phyloP scores from a whole-genome alignment of 2,797 vertebrate species.

The Nasua narica region DNA sequence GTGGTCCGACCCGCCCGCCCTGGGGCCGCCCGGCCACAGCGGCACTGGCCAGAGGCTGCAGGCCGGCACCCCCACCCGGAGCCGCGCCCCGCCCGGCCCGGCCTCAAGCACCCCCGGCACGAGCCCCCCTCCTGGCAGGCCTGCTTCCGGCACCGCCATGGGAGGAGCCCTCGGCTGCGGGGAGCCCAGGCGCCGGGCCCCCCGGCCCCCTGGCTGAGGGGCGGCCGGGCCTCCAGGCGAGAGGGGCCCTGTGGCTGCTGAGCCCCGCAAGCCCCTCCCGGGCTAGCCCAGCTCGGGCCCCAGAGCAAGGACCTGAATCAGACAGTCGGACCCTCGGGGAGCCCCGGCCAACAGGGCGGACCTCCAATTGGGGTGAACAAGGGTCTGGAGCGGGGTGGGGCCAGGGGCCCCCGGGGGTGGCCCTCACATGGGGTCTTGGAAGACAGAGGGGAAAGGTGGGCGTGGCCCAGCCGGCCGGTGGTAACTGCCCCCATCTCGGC shows the following conservation, averaged over 20 bases:
- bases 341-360: background rate
- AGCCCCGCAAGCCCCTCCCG: too few species aligned
- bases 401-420: background rate
- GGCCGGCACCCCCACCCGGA: background rate
- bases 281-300: background rate
- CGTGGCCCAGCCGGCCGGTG: background rate
- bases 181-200: background rate
- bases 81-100: background rate
- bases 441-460: background rate
- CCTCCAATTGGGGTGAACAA: background rate
- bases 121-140: background rate
- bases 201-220: background rate
- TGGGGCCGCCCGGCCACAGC: background rate
- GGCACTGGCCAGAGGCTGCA: background rate
- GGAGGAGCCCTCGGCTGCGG: background rate
- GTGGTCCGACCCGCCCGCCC: fast-evolving
- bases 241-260: background rate
- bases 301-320: fast-evolving
- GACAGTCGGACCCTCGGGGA: background rate
- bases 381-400: background rate
- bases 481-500: background rate
- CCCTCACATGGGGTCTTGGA: background rate
- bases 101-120: background rate
- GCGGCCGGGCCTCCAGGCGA: background rate
- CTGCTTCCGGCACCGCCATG: background rate